These are phyloP conservation scores for Myiozetetes cayanensis DNA, from an alignment of 2,113 vertebrate species.

Conservation along the genomic window DNA sequence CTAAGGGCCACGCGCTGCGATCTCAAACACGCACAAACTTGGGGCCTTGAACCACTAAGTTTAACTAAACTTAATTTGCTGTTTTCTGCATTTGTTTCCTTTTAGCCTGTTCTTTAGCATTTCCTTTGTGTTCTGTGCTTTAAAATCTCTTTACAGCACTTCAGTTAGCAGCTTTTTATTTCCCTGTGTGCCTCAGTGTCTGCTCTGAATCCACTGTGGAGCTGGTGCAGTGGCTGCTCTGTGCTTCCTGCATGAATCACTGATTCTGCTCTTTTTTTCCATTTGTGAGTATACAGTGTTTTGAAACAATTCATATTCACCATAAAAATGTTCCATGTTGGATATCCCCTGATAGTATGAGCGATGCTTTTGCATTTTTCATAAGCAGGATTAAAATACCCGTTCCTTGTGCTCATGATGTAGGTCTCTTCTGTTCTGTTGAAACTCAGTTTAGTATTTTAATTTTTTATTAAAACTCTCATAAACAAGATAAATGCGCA, in stretches of 20 bases:
- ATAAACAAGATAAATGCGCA: slow-evolving; percentile 56
- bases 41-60: background rate
- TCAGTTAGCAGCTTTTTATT: slow-evolving; percentile 20
- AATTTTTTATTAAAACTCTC: slow-evolving; percentile 73
- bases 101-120: background rate
- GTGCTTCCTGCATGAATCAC: background rate
- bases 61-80: background rate
- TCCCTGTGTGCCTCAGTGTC: background rate
- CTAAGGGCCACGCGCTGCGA: rapidly evolving
- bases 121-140: background rate
- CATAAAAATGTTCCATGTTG: slow-evolving; percentile 9
- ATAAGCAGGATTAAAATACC: slow-evolving; percentile 71
- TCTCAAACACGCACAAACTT: background rate
- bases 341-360: slow-evolving; percentile 24
- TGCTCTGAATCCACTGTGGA: background rate
- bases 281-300: background rate
- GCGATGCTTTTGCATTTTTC: slow-evolving; percentile 55
- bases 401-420: background rate
- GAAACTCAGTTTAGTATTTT: slow-evolving; percentile 58
- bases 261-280: slow-evolving; percentile 4
- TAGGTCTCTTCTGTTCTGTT: slow-evolving; percentile 13
- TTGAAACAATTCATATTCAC: slow-evolving; percentile 54
- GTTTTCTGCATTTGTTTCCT: background rate
- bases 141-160: background rate
- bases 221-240: background rate